Conservation (phyloP, 1,140 invertebrate genomes). For the Drosophila neocordata region DNA sequence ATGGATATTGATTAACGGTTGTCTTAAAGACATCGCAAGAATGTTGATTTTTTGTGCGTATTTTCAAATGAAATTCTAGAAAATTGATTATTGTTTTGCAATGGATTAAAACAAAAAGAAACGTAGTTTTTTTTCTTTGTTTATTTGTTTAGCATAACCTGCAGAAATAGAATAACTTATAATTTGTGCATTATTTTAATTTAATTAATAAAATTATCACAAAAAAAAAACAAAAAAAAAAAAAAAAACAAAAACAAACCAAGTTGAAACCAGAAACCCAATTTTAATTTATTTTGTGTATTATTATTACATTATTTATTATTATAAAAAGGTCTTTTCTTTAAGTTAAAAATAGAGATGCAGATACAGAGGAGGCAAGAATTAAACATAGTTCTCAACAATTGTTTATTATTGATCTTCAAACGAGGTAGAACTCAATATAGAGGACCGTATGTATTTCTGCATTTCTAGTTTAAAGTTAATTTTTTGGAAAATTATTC, state of each 20-base stretch:
- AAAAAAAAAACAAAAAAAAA: constrained; percentile 30
- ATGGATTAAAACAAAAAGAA: constrained; percentile 51
- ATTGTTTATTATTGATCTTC: no score
- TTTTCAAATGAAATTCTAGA: constrained; percentile 60
- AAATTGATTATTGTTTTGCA: constrained; percentile 70
- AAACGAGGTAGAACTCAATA: no score
- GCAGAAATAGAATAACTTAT: constrained; percentile 52
- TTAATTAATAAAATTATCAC: constrained; percentile 60
- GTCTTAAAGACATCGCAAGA: constrained; percentile 66
- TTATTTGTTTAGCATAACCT: constrained; percentile 46
- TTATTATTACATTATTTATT: no score
- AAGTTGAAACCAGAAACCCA: constrained; percentile 11
- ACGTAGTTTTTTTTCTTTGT: constrained; percentile 65
- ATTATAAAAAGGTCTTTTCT: constrained; percentile 9
- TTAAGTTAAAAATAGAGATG: constrained; percentile 13
- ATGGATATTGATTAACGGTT: constrained; percentile 57
- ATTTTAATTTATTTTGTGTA: constrained; percentile 34
- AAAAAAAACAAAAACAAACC: constrained; percentile 24
- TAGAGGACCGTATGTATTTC: not conserved
- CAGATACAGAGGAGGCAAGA: not conserved
- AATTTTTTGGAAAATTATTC: constrained; percentile 43
- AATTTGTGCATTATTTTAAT: constrained; percentile 80
- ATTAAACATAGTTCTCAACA: no score
- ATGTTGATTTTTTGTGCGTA: constrained; percentile 62
- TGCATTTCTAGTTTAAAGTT: not conserved